Percentiles rank a stretch among this genome's conserved stretches.
Evolutionary conservation across 2,888 invertebrate genomes (phyloP).

Genomic region (Cetonia aurata): DNA sequence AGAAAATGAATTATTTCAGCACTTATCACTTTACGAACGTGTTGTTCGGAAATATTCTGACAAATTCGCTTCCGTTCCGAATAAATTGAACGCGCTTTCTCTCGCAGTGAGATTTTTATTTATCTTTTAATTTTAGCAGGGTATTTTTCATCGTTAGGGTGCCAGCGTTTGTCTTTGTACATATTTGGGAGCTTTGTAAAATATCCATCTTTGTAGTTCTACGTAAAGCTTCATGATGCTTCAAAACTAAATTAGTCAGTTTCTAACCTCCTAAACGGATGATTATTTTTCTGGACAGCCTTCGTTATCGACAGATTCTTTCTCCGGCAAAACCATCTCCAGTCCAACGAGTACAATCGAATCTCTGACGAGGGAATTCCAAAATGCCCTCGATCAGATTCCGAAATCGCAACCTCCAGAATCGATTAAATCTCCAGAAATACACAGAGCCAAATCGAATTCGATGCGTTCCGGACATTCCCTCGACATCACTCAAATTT

Average conservation of each 20-base stretch:
- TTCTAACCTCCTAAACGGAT: background rate
- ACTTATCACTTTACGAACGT: conserved; percentile 7
- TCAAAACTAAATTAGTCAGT: no score
- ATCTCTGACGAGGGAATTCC: conserved; percentile 84
- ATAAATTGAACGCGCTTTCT: conserved; percentile 25
- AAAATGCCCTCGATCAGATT: conserved; percentile 78
- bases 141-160: background rate
- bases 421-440: conserved; percentile 40
- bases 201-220: no score
- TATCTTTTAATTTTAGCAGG: background rate
- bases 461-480: conserved; percentile 60
- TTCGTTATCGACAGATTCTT: conserved; percentile 59
- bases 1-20: conserved; percentile 9
- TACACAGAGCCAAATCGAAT: conserved; percentile 54
- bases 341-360: conserved; percentile 86
- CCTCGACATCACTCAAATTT: conserved; percentile 62
- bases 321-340: conserved; percentile 72
- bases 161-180: background rate
- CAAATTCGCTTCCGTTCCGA: conserved; percentile 21
- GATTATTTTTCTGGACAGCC: conserved; percentile 62
- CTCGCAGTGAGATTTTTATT: conserved; percentile 16
- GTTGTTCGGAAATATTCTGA: conserved; percentile 3
- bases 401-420: conserved; percentile 52
- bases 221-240: no score
- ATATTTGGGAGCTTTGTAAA: background rate